Conservation (phyloP, 2,113 vertebrate species). For the Eubucco bourcierii region DNA sequence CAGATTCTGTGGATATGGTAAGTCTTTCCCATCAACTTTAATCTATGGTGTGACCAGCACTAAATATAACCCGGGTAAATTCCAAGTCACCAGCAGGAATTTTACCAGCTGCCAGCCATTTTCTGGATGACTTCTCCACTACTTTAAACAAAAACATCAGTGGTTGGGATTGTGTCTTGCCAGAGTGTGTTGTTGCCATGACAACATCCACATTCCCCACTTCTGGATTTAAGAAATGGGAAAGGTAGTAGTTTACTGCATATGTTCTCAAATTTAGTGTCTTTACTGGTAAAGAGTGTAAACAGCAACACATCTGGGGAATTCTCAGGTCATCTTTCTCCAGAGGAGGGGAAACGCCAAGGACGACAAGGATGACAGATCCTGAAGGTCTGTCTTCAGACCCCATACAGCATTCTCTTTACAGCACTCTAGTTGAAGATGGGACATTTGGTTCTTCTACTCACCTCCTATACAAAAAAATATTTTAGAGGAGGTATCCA, state of each 20-base stretch:
- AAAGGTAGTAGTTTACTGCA: neutral
- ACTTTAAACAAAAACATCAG: neutral
- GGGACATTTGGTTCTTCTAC: neutral
- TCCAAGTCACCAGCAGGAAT: neutral
- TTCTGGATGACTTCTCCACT: neutral
- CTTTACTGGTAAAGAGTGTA: neutral
- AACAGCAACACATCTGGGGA: neutral
- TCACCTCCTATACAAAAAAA: neutral
- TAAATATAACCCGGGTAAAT: neutral
- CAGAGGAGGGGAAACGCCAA: neutral
- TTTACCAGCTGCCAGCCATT: neutral
- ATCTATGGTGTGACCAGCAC: neutral
- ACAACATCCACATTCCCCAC: neutral
- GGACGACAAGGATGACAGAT: neutral
- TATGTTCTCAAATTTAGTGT: neutral
- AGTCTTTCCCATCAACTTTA: neutral
- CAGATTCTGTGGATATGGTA: neutral
- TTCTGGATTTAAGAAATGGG: neutral
- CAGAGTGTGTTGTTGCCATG: fast-evolving
- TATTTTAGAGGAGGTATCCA: neutral
- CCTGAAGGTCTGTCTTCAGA: neutral
- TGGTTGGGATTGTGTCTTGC: neutral
- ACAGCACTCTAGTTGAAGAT: neutral
- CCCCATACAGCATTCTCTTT: neutral
- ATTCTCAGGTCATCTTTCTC: neutral